Percentiles rank a stretch among this genome's conserved stretches.
These are phyloP conservation scores for Schizotus pectinicornis DNA, from an alignment of 2,888 invertebrate genomes.

Conservation along the genomic window DNA sequence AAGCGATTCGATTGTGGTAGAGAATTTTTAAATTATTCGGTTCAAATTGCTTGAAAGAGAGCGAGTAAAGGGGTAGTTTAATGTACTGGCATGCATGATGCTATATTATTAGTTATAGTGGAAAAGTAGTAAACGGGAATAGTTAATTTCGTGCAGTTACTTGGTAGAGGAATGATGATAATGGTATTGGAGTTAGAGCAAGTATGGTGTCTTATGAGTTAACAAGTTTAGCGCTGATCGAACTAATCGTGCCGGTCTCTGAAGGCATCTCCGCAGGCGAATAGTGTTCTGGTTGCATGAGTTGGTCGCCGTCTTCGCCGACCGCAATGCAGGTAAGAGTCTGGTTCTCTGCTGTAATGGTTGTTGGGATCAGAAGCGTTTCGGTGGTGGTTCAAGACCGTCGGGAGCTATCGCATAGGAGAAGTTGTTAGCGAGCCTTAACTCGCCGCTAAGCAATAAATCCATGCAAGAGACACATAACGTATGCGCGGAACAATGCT, in stretches of 20 bases:
- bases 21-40: too few relatives aligned
- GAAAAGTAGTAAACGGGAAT: too few relatives aligned
- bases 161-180: constrained; percentile 3
- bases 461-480: constrained; percentile 31
- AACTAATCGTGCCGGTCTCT: constrained; percentile 2
- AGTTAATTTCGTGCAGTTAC: too few relatives aligned
- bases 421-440: constrained; percentile 30
- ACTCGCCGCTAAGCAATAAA: constrained; percentile 30
- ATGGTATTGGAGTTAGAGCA: constrained; percentile 4
- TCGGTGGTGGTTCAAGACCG: constrained; percentile 26
- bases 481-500: constrained; percentile 30
- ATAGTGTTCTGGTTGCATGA: neutral
- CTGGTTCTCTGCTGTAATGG: constrained; percentile 3
- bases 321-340: constrained; percentile 26
- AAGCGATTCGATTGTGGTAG: too few relatives aligned
- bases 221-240: constrained; percentile 3
- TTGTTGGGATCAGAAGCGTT: constrained; percentile 20
- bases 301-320: constrained; percentile 7
- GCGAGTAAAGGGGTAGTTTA: too few relatives aligned
- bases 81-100: too few relatives aligned
- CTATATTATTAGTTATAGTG: too few relatives aligned
- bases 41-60: too few relatives aligned
- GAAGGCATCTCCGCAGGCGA: neutral
- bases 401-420: constrained; percentile 28
- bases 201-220: constrained; percentile 1